A percentile compares a stretch with the other conserved stretches of the same genome.
These are phyloP conservation scores for Chanos chanos DNA, from an alignment of 2,797 vertebrate species.

Conservation along the genomic window DNA sequence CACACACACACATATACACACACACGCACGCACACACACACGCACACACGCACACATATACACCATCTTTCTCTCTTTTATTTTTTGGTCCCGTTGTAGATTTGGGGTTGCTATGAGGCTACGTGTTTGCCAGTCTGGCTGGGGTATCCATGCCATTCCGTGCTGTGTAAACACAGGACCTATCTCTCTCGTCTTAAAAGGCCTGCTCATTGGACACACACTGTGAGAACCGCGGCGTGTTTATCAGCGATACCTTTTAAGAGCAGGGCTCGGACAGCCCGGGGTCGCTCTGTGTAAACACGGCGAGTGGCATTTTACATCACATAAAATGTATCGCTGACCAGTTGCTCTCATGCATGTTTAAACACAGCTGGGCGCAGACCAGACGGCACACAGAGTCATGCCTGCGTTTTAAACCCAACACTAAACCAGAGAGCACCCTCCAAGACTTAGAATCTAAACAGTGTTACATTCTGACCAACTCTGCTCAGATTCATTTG, in stretches of 20 bases:
- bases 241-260: conserved; percentile 48
- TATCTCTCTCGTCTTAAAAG: conserved; percentile 41
- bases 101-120: conserved; percentile 46
- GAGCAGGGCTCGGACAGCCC: conserved; percentile 4
- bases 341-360: conserved; percentile 21
- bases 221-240: conserved; percentile 44
- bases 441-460: too few species aligned
- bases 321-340: conserved; percentile 18
- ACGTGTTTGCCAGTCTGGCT: neutral
- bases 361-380: conserved; percentile 14
- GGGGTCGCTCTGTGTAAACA: conserved; percentile 25
- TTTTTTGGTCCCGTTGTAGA: neutral
- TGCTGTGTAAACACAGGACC: conserved; percentile 54
- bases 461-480: too few species aligned
- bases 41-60: neutral
- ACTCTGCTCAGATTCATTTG: too few species aligned
- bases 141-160: conserved; percentile 20
- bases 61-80: neutral
- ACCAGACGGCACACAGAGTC: too few species aligned
- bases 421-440: too few species aligned
- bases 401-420: too few species aligned
- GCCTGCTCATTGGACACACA: conserved; percentile 19
- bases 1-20: too few species aligned
- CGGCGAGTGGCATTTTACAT: conserved; percentile 11
- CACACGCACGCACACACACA: neutral